Percentiles rank a stretch among this genome's conserved stretches.
These are phyloP conservation scores for Lasioglossum vierecki DNA, from an alignment of 2,888 invertebrate species.

Conservation along the genomic window DNA sequence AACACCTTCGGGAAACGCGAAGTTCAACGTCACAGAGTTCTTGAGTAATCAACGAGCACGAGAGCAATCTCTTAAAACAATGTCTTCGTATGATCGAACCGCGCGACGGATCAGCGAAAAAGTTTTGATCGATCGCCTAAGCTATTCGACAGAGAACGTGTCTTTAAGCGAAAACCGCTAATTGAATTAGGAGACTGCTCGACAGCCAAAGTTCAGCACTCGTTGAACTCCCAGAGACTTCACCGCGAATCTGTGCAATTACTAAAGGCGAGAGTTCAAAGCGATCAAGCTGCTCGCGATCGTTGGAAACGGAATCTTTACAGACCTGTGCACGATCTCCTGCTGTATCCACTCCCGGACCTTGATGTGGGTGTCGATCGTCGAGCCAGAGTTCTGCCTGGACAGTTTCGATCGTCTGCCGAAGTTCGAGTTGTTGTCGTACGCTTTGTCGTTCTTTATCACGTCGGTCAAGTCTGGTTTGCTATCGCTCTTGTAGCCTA, in stretches of 20 bases:
- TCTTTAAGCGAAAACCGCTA: slow-evolving; percentile 65
- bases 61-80: background rate
- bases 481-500: slow-evolving; percentile 84
- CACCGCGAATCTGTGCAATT: slow-evolving; percentile 43
- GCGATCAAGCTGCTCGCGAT: background rate
- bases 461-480: slow-evolving; percentile 82
- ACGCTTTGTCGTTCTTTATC: slow-evolving; percentile 83
- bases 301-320: slow-evolving; percentile 4
- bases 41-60: background rate
- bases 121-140: background rate
- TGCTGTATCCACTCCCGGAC: slow-evolving; percentile 94
- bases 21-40: background rate
- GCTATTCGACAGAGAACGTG: slow-evolving; percentile 17
- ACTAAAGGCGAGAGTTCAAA: slow-evolving; percentile 31
- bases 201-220: slow-evolving; percentile 39
- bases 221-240: slow-evolving; percentile 37
- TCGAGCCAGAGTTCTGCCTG: slow-evolving; percentile 91
- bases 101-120: background rate
- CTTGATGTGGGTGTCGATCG: slow-evolving; percentile 94
- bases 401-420: slow-evolving; percentile 88
- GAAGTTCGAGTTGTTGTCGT: slow-evolving; percentile 84
- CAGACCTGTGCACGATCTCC: slow-evolving; percentile 88
- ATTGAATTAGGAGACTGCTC: slow-evolving; percentile 69
- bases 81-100: background rate
- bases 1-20: slow-evolving; percentile 83